Evolutionary conservation across 2,113 vertebrate genomes (phyloP).

Genomic region (Paracyprichromis sp.): DNA sequence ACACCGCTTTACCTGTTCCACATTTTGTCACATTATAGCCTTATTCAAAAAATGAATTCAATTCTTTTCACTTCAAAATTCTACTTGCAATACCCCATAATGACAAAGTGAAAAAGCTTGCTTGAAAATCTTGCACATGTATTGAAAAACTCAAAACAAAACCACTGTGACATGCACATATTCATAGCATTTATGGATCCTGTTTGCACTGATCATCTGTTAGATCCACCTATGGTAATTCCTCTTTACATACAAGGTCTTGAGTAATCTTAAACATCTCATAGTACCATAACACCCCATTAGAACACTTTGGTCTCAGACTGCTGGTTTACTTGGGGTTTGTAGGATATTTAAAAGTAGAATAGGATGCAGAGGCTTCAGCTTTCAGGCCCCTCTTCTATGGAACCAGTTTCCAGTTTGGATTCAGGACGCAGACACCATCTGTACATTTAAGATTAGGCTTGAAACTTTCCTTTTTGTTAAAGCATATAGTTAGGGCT

Average conservation of each 20-base stretch:
- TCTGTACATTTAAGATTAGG: accelerated
- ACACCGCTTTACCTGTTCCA: background rate
- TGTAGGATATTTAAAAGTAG: background rate
- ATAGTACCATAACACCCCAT: background rate
- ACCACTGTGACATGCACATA: background rate
- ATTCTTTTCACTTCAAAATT: background rate
- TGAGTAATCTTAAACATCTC: background rate
- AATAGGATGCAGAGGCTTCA: background rate
- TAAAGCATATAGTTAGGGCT: background rate
- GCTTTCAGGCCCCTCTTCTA: background rate
- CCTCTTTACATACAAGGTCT: background rate
- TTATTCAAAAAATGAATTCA: background rate
- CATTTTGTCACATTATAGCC: background rate
- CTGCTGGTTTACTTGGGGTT: background rate
- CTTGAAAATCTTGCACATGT: background rate
- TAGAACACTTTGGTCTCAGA: background rate
- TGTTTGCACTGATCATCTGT: background rate
- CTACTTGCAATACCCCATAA: background rate
- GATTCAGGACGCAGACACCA: accelerated
- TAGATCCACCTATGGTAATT: background rate
- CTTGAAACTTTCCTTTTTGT: background rate
- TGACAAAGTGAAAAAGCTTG: background rate
- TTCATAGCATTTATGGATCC: background rate
- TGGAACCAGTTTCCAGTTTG: background rate
- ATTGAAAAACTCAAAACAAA: background rate